Evolutionary conservation across 2,797 vertebrate genomes (phyloP).

Genomic region (Todus mexicanus): DNA sequence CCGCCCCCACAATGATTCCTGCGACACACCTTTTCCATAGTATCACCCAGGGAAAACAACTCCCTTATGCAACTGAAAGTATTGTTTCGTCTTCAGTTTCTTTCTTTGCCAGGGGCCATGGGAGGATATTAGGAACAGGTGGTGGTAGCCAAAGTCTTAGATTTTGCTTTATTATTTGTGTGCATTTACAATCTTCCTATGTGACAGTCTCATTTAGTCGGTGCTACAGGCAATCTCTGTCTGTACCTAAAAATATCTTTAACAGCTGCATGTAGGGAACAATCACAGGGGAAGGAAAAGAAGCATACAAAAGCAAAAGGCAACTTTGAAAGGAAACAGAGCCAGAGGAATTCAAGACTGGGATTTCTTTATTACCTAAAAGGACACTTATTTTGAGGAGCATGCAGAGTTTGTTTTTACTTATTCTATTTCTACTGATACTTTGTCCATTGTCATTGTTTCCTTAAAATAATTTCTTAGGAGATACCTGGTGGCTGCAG

Average conservation of each 20-base stretch:
- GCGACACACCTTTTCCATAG: not conserved
- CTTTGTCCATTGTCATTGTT: not conserved
- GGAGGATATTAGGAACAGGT: constrained; percentile 52
- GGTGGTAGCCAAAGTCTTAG: constrained; percentile 36
- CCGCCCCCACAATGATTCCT: not conserved
- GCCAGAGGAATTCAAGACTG: constrained; percentile 18
- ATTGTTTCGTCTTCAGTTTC: constrained; percentile 17
- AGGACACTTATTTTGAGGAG: not conserved
- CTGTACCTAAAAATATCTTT: constrained; percentile 67
- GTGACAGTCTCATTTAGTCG: constrained; percentile 68
- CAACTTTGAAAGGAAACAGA: constrained; percentile 41
- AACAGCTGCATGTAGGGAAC: constrained; percentile 50
- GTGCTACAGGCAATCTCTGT: constrained; percentile 68
- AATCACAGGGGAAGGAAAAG: constrained; percentile 9
- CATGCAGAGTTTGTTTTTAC: not conserved
- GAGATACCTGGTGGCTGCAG: not conserved
- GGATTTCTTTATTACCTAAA: constrained; percentile 35
- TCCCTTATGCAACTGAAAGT: not conserved
- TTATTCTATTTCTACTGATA: constrained; percentile 42
- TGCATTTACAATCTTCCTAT: constrained; percentile 63
- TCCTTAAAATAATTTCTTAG: constrained; percentile 36
- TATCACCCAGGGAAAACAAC: not conserved
- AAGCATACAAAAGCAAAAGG: constrained; percentile 48
- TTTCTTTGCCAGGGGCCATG: constrained; percentile 24
- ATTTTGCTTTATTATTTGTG: constrained; percentile 67